Evolutionary conservation across 2,888 invertebrate genomes (phyloP), one percentile per base, ranked within the genome.

Genomic region (Amorpha juglandis): DNA sequence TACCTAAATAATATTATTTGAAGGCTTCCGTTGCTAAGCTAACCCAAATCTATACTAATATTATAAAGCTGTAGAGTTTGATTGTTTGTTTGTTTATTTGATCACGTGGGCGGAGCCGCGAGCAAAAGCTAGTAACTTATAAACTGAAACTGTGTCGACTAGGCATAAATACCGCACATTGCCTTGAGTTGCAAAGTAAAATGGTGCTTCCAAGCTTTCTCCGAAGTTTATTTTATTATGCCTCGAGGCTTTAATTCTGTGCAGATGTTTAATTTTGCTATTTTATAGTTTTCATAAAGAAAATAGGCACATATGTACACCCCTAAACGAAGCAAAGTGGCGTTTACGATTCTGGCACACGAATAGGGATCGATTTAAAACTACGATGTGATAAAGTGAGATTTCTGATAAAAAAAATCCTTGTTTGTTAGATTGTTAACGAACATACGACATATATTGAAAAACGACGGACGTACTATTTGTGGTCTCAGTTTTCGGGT

Each of bases 401-500:
- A 16, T 38, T 38, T 12, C 51, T 51, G 45, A 7, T 42, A 9
- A 55, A 38, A n/a, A n/a, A n/a, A n/a, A n/a, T n/a, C n/a, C 64
- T 66, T 69, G 19, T 3, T 27, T 1, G 1, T 27, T 64, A 66
- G 52, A 51, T 14, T 67, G 64, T 68, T 65, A 69, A 70, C 68
- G 74, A 74, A 71, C 71, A 67, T 68, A 58, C 65, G 64, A 70
- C 70, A 71, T 76, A 71, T 76, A 74, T 70, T 71, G 47, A 68
- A 75, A 70, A 75, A 75, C 71, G 71, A 65, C 45, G 63, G 73
- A 68, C 71, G 72, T 76, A 79, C 74, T 74, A 71, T 65, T 74
- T 71, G 75, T 78, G 78, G 75, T 78, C 71, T 74, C 69, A 70
- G 73, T 73, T 70, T 75, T 78, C 79, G 76, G 71, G 76, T 68